Base-by-base conservation (phyloP, 1,140 invertebrate species). In the Elymnias hypermnestra region DNA sequence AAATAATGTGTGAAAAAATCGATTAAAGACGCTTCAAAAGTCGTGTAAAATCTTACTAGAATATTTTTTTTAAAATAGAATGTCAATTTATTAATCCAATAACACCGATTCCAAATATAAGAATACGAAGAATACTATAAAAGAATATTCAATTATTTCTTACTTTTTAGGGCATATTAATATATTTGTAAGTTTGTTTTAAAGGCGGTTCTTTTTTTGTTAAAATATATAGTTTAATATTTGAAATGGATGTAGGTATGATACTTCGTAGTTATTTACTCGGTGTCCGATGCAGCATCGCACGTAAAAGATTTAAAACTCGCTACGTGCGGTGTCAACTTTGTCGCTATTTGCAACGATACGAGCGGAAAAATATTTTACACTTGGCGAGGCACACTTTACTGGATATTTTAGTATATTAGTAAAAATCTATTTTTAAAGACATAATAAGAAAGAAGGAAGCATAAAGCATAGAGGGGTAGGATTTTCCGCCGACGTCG, bases 271-370 rank as follows among this genome's bases (percentile, higher is more conserved):
- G 39, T 25, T 38, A 19, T 31, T 25, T 35, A 38, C 43, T 29
- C 2, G 9, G 25, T 45, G 33, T 45, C 43, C 33, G 28, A 45
- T 37, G 26, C 33, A 38, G 43, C 43, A 23, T 12, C 7, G 43
- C 43, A 45, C 43, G 43, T 45, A 45, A 37, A 45, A 45, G 35
- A 46, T 46, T 36, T 46, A 46, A 46, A 46, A 38, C 21, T 46
- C 25, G 14, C 25, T 19, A 46, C 35, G 37, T 38, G 44, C 31
- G 44, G 18, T 46, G 44, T 46, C 35, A 38, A 38, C 22, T 29
- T 29, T 29, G 26, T 29, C 26, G 10, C 26, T 13, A 13, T 29
- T 29, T 29, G 26, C 6, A 13, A 29, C 26, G 26, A 29, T 29
- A 29, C 26, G 26, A 29, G 4, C 26, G 26, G 26, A 13, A 29